Conservation (phyloP, 2,888 invertebrate species). For the Steromphala cineraria region DNA sequence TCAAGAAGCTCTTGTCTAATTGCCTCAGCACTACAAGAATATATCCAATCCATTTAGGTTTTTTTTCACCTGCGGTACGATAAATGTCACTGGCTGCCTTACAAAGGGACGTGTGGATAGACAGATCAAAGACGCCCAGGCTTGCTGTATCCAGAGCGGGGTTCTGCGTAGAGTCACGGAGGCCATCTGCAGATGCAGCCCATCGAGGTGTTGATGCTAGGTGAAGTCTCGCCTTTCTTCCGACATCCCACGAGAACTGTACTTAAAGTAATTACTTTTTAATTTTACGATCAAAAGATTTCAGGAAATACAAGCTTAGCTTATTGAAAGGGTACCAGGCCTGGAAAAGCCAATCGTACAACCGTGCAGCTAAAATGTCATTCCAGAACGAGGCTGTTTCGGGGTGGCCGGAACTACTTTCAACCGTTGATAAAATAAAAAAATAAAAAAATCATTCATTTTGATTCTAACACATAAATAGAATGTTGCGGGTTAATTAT, state of each 20-base stretch:
- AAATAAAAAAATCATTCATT: no score
- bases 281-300: slow-evolving; percentile 2
- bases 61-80: no score
- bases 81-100: no score
- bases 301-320: slow-evolving; percentile 2
- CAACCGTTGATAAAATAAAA: background rate
- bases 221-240: background rate
- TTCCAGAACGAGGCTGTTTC: background rate
- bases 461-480: no score
- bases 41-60: no score
- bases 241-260: background rate
- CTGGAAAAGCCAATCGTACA: background rate
- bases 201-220: background rate
- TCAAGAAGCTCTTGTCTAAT: no score
- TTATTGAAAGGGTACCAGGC: background rate
- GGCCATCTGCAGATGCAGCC: background rate
- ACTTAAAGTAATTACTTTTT: slow-evolving; percentile 5
- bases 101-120: background rate
- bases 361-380: background rate
- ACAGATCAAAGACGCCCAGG: background rate
- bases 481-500: no score
- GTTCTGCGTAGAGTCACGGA: background rate
- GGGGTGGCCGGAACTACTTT: background rate
- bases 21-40: no score
- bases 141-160: background rate